Evolutionary conservation across 2,797 vertebrate species (phyloP).

Genomic region (Hydrophis major): DNA sequence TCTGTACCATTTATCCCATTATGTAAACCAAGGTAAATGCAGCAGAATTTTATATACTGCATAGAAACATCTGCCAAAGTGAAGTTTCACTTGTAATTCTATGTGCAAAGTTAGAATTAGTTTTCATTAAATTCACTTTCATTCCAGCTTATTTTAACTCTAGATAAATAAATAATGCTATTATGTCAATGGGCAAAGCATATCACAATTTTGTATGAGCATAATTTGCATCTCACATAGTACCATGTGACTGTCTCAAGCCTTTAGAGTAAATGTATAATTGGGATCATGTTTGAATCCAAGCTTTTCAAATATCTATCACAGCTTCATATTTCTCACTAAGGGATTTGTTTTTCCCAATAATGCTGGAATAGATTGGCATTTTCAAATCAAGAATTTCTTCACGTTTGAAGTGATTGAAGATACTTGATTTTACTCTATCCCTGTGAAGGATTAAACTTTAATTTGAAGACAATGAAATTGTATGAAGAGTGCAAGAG

Average conservation of each 20-base stretch:
- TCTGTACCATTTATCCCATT: background rate
- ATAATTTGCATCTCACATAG: background rate
- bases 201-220: background rate
- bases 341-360: background rate
- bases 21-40: background rate
- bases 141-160: background rate
- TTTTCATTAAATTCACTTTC: background rate
- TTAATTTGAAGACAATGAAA: slow-evolving; percentile 13
- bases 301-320: background rate
- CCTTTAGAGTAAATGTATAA: background rate
- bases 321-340: background rate
- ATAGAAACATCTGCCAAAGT: background rate
- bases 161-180: background rate
- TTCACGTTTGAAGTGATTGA: background rate
- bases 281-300: background rate
- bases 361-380: background rate
- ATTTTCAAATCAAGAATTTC: background rate
- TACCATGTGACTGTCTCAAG: background rate
- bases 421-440: background rate
- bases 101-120: background rate
- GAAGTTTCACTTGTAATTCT: background rate
- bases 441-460: background rate
- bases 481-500: slow-evolving; percentile 1
- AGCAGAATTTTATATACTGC: background rate
- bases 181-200: background rate